Evolutionary conservation across 2,113 vertebrate genomes (phyloP).

Genomic region (Pica pica): DNA sequence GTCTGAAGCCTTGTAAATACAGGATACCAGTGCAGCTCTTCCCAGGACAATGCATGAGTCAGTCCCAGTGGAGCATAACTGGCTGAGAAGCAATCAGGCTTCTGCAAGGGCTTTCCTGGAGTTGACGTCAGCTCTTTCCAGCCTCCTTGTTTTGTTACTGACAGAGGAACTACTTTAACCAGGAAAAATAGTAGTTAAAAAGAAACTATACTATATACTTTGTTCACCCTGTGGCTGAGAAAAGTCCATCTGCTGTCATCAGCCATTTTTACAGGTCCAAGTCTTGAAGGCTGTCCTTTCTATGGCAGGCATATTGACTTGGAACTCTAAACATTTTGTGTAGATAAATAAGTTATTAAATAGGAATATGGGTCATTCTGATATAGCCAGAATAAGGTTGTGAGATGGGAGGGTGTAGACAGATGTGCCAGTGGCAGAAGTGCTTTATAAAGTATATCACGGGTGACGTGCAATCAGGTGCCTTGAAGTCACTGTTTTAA

Average conservation of each 20-base stretch:
- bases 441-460: background rate
- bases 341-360: background rate
- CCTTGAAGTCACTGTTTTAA: background rate
- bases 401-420: background rate
- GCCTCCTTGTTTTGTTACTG: background rate
- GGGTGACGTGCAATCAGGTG: background rate
- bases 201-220: background rate
- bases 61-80: fast-evolving
- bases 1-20: background rate
- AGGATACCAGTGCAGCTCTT: background rate
- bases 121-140: background rate
- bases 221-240: background rate
- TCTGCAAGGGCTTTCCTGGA: background rate
- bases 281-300: background rate
- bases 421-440: background rate
- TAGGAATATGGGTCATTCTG: background rate
- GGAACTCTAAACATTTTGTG: background rate
- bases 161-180: background rate
- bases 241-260: background rate
- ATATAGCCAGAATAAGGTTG: background rate
- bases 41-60: background rate
- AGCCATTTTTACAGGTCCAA: background rate
- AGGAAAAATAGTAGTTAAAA: background rate
- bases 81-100: background rate
- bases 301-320: background rate